Conservation (phyloP, 2,797 vertebrate species). For the Peromyscus eremicus region DNA sequence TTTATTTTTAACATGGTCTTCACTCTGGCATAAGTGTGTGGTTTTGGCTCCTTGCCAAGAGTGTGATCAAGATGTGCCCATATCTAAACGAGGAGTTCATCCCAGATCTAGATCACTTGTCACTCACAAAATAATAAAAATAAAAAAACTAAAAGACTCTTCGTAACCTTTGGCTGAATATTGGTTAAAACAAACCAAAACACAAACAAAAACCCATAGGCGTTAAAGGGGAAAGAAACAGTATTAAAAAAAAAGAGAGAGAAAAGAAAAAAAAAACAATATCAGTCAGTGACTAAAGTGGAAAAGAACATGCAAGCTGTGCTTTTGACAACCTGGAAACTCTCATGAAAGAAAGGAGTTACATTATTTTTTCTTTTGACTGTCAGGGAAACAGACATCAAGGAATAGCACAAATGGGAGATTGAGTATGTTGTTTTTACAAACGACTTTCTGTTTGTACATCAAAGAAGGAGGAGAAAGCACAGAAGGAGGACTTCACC, state of each 20-base stretch:
- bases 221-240: neutral
- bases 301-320: neutral
- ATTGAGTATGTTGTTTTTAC: neutral
- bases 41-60: neutral
- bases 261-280: neutral
- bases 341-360: neutral
- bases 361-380: neutral
- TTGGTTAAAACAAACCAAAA: neutral
- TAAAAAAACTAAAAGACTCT: neutral
- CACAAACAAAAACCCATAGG: neutral
- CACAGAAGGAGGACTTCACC: neutral
- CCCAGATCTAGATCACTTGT: neutral
- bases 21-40: neutral
- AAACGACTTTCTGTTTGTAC: neutral
- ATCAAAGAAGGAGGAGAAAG: neutral
- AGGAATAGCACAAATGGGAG: neutral
- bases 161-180: neutral
- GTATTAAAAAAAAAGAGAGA: neutral
- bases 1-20: constrained; percentile 10
- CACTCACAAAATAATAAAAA: neutral
- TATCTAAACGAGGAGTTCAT: neutral
- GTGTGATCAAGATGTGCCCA: neutral
- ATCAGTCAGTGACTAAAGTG: neutral
- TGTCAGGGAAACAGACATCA: neutral
- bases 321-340: neutral